Evolutionary conservation across 92 coral and sea anemone genomes (phyloP), one percentile per base, ranked within the genome.

Genomic region (Virgularia gustaviana): DNA sequence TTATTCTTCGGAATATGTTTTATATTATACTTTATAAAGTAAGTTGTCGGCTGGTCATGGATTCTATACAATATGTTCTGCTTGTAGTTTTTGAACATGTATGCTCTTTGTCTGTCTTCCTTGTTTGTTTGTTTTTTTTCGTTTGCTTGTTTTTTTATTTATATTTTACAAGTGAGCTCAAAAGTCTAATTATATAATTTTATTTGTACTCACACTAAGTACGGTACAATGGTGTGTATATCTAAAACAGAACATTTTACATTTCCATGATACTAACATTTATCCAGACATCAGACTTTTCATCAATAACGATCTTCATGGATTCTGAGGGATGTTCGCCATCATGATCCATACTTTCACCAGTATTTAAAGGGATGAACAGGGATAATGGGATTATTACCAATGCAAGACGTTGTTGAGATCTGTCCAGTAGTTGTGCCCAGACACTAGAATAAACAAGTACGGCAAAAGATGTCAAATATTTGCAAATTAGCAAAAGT

Each of bases 221-320:
- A 47, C 55, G 6, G 6, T 15, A 15, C 15, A 47, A 4, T 5
- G 18, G 6, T 15, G 4, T 47, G 7, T 47, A 47, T 47, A 3
- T 4, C 20, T 4, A 4, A 4, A 15, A 15, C 8, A 4, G 3
- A 41, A n/a, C n/a, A n/a, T n/a, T n/a, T n/a, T n/a, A n/a, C n/a
- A n/a, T n/a, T n/a, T n/a, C n/a, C n/a, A n/a, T n/a, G n/a, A n/a
- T n/a, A 47, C 98, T 75, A 70, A 89, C 98, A 85, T 92, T 92
- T 30, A 92, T 87, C 98, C 98, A 92, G 30, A 92, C 72, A 49
- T 92, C 98, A 31, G 87, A 80, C 3, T 92, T 89, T 39, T 92
- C 98, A 49, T 92, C 98, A 36, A 96, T 91, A 13, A 92, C 47
- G 55, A 92, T 90, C 52, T 86, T 81, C 70, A 92, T 85, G 77